Evolutionary conservation across 1,140 invertebrate species (phyloP).

Genomic region (Drosophila sturtevanti): DNA sequence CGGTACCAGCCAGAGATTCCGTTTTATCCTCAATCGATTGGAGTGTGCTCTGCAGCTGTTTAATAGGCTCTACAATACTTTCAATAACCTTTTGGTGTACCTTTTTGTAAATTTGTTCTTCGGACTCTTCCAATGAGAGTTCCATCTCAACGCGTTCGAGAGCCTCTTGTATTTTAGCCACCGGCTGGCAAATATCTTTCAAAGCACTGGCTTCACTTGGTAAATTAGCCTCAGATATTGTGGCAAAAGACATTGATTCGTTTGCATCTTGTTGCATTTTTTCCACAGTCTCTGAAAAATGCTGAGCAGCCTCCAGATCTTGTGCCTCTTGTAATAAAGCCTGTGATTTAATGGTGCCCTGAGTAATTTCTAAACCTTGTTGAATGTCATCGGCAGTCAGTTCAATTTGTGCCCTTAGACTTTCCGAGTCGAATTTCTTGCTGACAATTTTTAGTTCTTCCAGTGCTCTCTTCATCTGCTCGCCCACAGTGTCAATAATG

Average conservation of each 20-base stretch:
- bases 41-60: constrained; percentile 81
- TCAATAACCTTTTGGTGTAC: constrained; percentile 83
- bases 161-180: constrained; percentile 82
- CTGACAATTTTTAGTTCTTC: constrained; percentile 83
- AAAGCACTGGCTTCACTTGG: constrained; percentile 82
- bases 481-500: constrained; percentile 85
- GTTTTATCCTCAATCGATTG: constrained; percentile 82
- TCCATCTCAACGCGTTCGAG: constrained; percentile 83
- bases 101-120: constrained; percentile 75
- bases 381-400: constrained; percentile 83
- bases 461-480: constrained; percentile 84
- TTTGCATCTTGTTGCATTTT: constrained; percentile 83
- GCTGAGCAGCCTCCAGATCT: constrained; percentile 83
- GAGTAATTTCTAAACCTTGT: constrained; percentile 83
- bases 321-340: constrained; percentile 83
- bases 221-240: constrained; percentile 83
- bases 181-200: constrained; percentile 77
- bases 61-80: constrained; percentile 83
- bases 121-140: constrained; percentile 79
- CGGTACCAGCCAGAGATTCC: constrained; percentile 79
- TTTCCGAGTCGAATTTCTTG: constrained; percentile 58
- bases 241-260: constrained; percentile 83
- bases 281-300: constrained; percentile 76
- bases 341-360: constrained; percentile 84
- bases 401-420: constrained; percentile 81